phyloP scores from a whole-genome alignment of 2,888 invertebrate species.

The Aricia artaxerxes region DNA sequence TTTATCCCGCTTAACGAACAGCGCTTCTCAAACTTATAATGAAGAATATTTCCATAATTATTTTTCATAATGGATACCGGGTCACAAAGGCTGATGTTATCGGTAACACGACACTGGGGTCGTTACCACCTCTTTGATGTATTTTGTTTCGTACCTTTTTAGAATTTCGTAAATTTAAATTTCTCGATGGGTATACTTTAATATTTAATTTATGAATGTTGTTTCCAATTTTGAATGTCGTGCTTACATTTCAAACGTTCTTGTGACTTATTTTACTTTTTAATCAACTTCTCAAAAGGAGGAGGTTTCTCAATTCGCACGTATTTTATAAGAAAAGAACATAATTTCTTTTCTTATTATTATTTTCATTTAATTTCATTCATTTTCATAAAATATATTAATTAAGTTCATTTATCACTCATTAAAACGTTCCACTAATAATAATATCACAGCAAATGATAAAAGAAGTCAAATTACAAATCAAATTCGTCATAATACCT shows the following conservation, averaged over 20 bases:
- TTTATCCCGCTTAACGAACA: conserved; percentile 51
- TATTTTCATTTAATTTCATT: too few relatives aligned
- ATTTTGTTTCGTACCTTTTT: conserved; percentile 7
- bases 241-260: not conserved
- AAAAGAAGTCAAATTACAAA: not conserved
- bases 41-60: conserved; percentile 32
- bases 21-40: conserved; percentile 32
- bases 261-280: not conserved
- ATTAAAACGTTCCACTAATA: too few relatives aligned
- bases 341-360: too few relatives aligned
- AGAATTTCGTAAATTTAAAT: not conserved
- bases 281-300: too few relatives aligned
- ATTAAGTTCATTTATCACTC: too few relatives aligned
- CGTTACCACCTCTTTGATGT: conserved; percentile 15
- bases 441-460: not conserved
- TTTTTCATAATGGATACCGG: conserved; percentile 30
- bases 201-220: not conserved
- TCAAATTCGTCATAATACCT: not conserved
- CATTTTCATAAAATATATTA: too few relatives aligned
- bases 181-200: not conserved
- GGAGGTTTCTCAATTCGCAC: too few relatives aligned
- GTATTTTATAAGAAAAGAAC: too few relatives aligned
- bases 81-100: conserved; percentile 23
- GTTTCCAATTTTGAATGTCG: not conserved
- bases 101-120: conserved; percentile 18